Conservation (phyloP, 2,113 vertebrate genomes). For the Larimichthys crocea region DNA sequence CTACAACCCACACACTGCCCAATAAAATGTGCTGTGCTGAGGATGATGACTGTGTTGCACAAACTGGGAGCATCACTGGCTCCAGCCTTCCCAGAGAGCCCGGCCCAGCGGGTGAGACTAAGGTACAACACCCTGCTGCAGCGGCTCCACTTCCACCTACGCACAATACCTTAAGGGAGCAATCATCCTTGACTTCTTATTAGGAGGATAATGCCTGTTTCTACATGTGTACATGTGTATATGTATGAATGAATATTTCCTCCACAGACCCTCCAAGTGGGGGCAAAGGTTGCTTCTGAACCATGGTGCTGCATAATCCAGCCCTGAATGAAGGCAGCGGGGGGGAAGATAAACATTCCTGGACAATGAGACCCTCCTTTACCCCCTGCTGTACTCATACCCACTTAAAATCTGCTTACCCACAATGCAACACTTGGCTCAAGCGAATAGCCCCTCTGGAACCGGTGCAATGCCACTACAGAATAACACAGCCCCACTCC, state of each 20-base stretch:
- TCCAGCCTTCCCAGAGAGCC: constrained; percentile 47
- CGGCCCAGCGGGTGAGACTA: constrained; percentile 31
- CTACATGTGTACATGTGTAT: constrained; percentile 55
- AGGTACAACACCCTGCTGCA: constrained; percentile 37
- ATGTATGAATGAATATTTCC: constrained; percentile 71
- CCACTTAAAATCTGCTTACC: constrained; percentile 76
- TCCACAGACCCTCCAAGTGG: constrained; percentile 76
- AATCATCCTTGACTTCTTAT: constrained; percentile 60
- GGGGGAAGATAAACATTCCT: constrained; percentile 76
- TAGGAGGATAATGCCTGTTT: constrained; percentile 55
- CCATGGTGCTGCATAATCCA: constrained; percentile 75
- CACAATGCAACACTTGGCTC: constrained; percentile 69
- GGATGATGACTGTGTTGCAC: constrained; percentile 54
- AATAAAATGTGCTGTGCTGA: constrained; percentile 58
- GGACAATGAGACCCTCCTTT: constrained; percentile 79
- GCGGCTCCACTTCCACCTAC: constrained; percentile 55
- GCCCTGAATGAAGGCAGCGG: constrained; percentile 54
- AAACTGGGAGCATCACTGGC: constrained; percentile 60
- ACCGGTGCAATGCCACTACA: constrained; percentile 52
- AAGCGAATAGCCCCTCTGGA: constrained; percentile 62
- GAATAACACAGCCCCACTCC: constrained; percentile 63
- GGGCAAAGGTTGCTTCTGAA: constrained; percentile 72
- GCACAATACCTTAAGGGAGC: constrained; percentile 39
- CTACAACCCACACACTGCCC: constrained; percentile 64
- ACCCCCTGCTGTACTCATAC: constrained; percentile 75